These are phyloP conservation scores for Selene dorsalis DNA, from an alignment of 2,797 vertebrate species.

Conservation along the genomic window DNA sequence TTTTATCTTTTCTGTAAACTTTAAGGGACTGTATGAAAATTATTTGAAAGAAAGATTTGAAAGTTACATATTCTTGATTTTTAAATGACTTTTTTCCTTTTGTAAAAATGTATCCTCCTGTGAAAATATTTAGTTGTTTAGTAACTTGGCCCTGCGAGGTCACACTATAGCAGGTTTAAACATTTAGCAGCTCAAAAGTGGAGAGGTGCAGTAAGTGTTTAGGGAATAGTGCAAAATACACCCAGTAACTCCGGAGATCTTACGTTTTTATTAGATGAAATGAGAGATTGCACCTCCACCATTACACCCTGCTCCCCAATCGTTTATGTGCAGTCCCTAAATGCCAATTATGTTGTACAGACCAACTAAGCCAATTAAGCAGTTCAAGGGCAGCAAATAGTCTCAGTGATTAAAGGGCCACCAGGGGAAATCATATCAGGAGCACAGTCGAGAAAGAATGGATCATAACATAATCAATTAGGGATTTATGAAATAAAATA, in stretches of 20 bases:
- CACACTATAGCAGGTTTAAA: background rate
- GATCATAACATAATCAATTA: constrained; percentile 2
- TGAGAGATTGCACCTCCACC: background rate
- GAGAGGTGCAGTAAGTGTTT: no score
- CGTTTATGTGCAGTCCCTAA: constrained; percentile 18
- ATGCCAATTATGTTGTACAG: constrained; percentile 22
- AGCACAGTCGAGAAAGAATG: background rate
- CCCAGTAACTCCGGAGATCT: background rate
- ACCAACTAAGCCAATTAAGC: constrained; percentile 27
- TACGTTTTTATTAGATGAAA: background rate
- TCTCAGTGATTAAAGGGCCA: constrained; percentile 29
- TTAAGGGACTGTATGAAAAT: background rate
- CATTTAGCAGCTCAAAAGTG: no score
- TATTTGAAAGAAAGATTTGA: background rate
- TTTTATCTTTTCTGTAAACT: background rate
- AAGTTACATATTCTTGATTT: background rate
- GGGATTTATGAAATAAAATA: background rate
- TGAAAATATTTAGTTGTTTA: no score
- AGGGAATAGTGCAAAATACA: no score
- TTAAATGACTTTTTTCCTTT: no score
- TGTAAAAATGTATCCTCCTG: no score
- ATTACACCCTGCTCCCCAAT: background rate
- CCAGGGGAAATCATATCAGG: background rate
- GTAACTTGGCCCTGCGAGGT: no score
- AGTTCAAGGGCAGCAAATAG: constrained; percentile 4